These are phyloP conservation scores for Drosophila serrata DNA, from an alignment of 1,140 invertebrate genomes.

Conservation along the genomic window DNA sequence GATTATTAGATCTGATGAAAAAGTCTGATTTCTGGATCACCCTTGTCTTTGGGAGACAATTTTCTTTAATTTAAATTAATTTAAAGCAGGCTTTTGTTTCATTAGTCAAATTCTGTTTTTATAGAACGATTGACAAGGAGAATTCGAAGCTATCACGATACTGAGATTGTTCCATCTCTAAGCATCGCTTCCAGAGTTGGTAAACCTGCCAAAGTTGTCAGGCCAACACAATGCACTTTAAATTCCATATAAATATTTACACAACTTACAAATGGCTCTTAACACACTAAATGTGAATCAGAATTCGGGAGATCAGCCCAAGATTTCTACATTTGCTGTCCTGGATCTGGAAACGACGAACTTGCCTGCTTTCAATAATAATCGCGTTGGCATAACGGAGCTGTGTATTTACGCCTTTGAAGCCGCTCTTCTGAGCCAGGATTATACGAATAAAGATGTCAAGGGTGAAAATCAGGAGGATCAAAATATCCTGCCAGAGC, in stretches of 20 bases:
- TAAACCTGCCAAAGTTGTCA: neutral
- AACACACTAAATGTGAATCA: neutral
- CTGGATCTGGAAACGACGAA: conserved; percentile 72
- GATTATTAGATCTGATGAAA: too few relatives aligned
- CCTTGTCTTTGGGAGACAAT: neutral
- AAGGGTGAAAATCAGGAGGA: neutral
- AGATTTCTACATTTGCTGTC: conserved; percentile 69
- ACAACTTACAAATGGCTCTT: conserved; percentile 17
- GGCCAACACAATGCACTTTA: neutral
- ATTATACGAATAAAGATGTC: neutral
- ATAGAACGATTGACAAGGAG: neutral
- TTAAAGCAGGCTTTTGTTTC: neutral
- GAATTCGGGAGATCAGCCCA: neutral
- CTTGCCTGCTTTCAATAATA: conserved; percentile 51
- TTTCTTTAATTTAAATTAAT: neutral
- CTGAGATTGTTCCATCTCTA: conserved; percentile 13
- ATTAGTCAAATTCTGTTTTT: neutral
- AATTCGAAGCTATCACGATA: neutral
- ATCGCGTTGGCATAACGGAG: conserved; percentile 66
- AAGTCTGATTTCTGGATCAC: too few relatives aligned
- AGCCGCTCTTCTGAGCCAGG: conserved; percentile 32
- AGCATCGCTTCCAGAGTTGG: conserved; percentile 1
- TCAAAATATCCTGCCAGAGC: neutral
- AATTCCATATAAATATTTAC: neutral
- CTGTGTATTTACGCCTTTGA: conserved; percentile 74